Conservation (phyloP, 2,888 invertebrate genomes). For the Morinoia aosen region DNA sequence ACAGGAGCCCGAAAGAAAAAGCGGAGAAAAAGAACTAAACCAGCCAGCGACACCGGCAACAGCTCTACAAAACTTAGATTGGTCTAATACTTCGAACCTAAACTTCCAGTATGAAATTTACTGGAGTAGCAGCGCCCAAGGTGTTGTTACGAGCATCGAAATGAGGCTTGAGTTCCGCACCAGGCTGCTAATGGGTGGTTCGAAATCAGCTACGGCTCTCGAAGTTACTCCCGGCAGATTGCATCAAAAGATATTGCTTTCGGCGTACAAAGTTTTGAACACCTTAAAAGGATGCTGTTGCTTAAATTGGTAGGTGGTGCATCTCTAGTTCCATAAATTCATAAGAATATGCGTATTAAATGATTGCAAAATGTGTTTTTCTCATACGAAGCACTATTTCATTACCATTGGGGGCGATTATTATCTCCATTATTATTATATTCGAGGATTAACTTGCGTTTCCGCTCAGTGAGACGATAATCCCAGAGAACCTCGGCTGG, state of each 20-base stretch:
- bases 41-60: constrained; percentile 42
- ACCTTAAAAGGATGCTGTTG: neutral
- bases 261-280: neutral
- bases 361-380: too few species aligned
- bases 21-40: neutral
- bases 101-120: constrained; percentile 19
- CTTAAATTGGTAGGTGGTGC: too few species aligned
- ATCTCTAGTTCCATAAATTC: too few species aligned
- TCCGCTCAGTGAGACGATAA: too few species aligned
- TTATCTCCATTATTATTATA: too few species aligned
- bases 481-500: too few species aligned
- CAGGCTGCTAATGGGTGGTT: neutral
- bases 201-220: neutral
- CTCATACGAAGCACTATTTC: too few species aligned
- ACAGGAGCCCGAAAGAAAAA: neutral
- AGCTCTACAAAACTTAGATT: constrained; percentile 41
- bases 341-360: too few species aligned
- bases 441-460: too few species aligned
- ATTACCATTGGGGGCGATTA: too few species aligned
- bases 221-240: neutral
- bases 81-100: constrained; percentile 12
- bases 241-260: neutral
- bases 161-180: neutral
- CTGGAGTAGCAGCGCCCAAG: neutral
- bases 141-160: neutral